Base-by-base conservation (phyloP, 2,888 invertebrate genomes). In the Tenthredo mesomela region DNA sequence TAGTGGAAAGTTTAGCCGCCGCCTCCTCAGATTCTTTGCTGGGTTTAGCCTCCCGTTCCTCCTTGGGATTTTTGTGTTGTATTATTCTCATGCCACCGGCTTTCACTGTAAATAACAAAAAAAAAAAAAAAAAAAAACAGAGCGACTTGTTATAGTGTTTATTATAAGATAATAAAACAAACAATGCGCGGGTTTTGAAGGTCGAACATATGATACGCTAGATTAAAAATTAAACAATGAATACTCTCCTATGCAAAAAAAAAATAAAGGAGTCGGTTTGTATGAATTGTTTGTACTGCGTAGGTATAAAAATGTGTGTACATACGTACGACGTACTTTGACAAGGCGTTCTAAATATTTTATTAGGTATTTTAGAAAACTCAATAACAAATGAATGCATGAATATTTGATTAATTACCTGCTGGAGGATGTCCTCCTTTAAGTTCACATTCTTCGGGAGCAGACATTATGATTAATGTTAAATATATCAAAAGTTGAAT, bases 31-130 rank as follows among this genome's bases (percentile, higher is more conserved):
- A 87, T 73, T 92, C 92, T 84, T 93, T 93, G 65, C 88, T 88
- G 0, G 90, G 87, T 92, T 95, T 96, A 18, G 94, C 94, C 84
- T 96, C 96, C 88, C 96, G 96, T 89, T 95, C 94, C 65, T 95
- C 93, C 88, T 96, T 96, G 7, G 96, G 95, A 0, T 95, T 93
- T 93, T 98, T 98, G 91, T 98, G 97, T 91, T 98, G 98, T 18
- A 97, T 97, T 90, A 98, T 98, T 88, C 98, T 95, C 98, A 98
- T 98, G 2, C 98, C 98, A 82, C 98, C 98, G 85, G 97, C 98
- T 95, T 98, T 98, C 3, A 98, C 98, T 98, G 93, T 82, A 89
- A 84, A 86, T 61, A 87, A 87, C 54, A 75, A 65, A 43, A 65
- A 61, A 82, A 77, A 77, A 84, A 73, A 25, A 21, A 33, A 3